phyloP scores from a whole-genome alignment of 2,888 invertebrate species.

The Leptura quadrifasciata region DNA sequence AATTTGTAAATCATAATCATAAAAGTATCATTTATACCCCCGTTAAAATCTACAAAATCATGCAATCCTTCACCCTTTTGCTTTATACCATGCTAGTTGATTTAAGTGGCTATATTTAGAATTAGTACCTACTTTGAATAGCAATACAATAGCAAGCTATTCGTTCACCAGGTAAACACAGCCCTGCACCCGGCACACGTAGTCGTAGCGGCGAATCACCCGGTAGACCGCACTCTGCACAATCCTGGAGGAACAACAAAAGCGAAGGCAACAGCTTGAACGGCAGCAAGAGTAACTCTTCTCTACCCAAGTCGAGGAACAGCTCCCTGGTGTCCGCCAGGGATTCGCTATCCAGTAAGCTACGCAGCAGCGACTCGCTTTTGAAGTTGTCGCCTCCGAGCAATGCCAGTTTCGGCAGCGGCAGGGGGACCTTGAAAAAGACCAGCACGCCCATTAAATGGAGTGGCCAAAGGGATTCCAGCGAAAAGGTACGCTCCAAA shows the following conservation, averaged over 20 bases:
- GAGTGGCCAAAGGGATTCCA: conserved; percentile 57
- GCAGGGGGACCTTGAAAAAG: conserved; percentile 65
- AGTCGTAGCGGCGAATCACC: conserved; percentile 74
- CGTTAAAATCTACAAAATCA: not conserved
- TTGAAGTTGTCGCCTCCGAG: conserved; percentile 68
- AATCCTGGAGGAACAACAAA: conserved; percentile 72
- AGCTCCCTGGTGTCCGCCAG: conserved; percentile 71
- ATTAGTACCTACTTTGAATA: conserved; percentile 23
- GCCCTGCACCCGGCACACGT: conserved; percentile 69
- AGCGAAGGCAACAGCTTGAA: conserved; percentile 65
- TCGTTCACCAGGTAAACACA: conserved; percentile 65
- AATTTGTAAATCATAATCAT: not conserved
- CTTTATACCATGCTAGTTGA: conserved; percentile 12
- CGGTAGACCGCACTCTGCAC: conserved; percentile 77
- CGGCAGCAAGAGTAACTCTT: conserved; percentile 68
- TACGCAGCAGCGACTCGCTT: conserved; percentile 75
- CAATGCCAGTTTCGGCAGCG: conserved; percentile 60
- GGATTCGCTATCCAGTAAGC: conserved; percentile 76
- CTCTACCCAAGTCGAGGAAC: conserved; percentile 71
- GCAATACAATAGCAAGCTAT: conserved; percentile 40
- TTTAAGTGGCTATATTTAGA: conserved; percentile 23
- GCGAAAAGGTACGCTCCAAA: conserved; percentile 83
- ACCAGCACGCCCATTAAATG: conserved; percentile 61
- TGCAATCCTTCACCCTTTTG: not conserved
- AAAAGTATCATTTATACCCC: not conserved